Percentiles rank a stretch among this genome's conserved stretches.
These are phyloP conservation scores for Tylochromis polylepis DNA, from an alignment of 2,113 vertebrate species.

Conservation along the genomic window DNA sequence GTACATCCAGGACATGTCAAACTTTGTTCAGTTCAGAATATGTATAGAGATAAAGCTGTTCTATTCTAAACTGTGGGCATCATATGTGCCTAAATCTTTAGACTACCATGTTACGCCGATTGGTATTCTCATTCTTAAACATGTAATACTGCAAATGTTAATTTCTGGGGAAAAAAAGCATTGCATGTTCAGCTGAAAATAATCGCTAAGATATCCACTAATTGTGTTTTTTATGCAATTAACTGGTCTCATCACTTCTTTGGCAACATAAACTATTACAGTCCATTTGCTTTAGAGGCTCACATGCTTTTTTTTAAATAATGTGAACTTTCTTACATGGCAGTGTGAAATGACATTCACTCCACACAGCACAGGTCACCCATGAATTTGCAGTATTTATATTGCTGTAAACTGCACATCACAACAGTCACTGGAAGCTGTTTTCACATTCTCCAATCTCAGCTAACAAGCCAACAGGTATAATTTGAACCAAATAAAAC, in stretches of 20 bases:
- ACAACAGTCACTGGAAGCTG: background rate
- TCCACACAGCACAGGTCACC: background rate
- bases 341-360: background rate
- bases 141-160: background rate
- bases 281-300: background rate
- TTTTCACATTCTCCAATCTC: background rate
- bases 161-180: background rate
- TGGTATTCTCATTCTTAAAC: background rate
- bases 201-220: background rate
- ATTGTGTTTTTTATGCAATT: background rate
- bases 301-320: fast-evolving
- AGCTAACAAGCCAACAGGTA: background rate
- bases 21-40: background rate
- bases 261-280: background rate
- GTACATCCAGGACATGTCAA: background rate
- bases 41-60: background rate
- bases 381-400: background rate
- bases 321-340: background rate
- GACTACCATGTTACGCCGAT: background rate
- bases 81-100: background rate
- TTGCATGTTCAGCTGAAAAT: background rate
- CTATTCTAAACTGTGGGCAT: background rate
- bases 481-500: conserved; percentile 17
- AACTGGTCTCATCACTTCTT: background rate
- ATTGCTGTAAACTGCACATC: background rate